phyloP scores from a whole-genome alignment of 2,888 invertebrate species.

The Trissonchulus latispiculum region DNA sequence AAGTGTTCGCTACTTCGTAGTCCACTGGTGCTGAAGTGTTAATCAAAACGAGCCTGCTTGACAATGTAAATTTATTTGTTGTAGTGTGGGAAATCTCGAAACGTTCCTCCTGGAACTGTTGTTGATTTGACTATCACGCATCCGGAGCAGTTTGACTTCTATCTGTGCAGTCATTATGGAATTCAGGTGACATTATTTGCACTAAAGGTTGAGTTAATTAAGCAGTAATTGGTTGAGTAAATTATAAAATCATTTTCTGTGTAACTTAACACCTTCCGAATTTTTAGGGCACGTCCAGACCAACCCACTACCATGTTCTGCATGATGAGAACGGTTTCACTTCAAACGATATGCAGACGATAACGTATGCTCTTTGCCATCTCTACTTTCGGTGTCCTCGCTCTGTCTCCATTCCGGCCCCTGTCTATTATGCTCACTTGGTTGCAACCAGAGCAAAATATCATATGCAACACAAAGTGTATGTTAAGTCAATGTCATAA shows the following conservation, averaged over 20 bases:
- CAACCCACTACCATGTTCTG: constrained; percentile 37
- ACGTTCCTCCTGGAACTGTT: constrained; percentile 18
- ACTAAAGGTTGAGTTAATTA: too few species aligned
- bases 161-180: constrained; percentile 36
- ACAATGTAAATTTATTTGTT: too few species aligned
- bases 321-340: constrained; percentile 37
- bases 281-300: constrained; percentile 37
- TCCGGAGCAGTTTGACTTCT: constrained; percentile 38
- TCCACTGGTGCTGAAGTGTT: too few species aligned
- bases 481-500: too few species aligned
- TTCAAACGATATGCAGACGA: constrained; percentile 37
- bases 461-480: too few species aligned
- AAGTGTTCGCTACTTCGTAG: too few species aligned
- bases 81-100: constrained; percentile 7
- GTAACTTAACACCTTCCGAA: too few species aligned
- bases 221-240: too few species aligned
- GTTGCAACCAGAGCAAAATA: constrained; percentile 36
- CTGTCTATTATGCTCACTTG: constrained; percentile 30
- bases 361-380: constrained; percentile 36
- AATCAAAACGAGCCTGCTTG: too few species aligned
- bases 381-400: constrained; percentile 37
- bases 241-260: too few species aligned
- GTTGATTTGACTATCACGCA: constrained; percentile 36
- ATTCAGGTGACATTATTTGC: too few species aligned
- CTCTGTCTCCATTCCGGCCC: too few species aligned